A percentile compares a stretch with the other conserved stretches of the same genome.
These are phyloP conservation scores for Conistra vaccinii DNA, from an alignment of 2,888 invertebrate genomes.

Conservation along the genomic window DNA sequence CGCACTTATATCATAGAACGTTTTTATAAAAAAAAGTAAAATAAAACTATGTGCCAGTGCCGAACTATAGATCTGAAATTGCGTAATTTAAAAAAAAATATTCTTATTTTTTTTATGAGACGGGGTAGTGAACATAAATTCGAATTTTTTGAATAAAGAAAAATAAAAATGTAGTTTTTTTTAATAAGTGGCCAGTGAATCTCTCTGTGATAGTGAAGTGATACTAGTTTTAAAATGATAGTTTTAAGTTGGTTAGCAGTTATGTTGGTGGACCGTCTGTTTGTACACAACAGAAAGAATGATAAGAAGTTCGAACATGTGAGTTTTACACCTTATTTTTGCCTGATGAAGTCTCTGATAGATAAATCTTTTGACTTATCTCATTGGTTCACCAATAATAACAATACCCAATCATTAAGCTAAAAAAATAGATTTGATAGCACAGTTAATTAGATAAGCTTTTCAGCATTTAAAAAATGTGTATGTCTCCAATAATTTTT, in stretches of 20 bases:
- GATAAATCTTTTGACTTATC: neutral
- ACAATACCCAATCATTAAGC: neutral
- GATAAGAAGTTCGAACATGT: slow-evolving; percentile 72
- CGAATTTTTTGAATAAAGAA: neutral
- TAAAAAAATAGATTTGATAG: neutral
- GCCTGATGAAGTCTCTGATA: neutral
- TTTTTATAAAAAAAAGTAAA: slow-evolving; percentile 25
- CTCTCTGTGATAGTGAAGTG: slow-evolving; percentile 83
- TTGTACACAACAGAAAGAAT: slow-evolving; percentile 67
- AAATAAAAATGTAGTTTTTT: slow-evolving; percentile 27
- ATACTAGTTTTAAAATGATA: slow-evolving; percentile 83
- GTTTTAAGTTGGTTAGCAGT: slow-evolving; percentile 82
- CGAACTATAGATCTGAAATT: slow-evolving; percentile 54
- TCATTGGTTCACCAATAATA: neutral
- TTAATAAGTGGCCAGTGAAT: slow-evolving; percentile 57
- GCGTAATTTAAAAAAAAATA: slow-evolving; percentile 1
- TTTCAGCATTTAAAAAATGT: neutral
- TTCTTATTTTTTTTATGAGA: neutral
- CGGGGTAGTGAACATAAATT: neutral
- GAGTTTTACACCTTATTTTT: slow-evolving; percentile 62
- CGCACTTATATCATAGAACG: slow-evolving; percentile 51
- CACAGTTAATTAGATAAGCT: too few species aligned
- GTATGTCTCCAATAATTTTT: neutral
- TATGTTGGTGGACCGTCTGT: slow-evolving; percentile 61
- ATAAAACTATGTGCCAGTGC: slow-evolving; percentile 44